Base-by-base conservation (phyloP, 2,888 invertebrate genomes). In the Copidosoma aretas region DNA sequence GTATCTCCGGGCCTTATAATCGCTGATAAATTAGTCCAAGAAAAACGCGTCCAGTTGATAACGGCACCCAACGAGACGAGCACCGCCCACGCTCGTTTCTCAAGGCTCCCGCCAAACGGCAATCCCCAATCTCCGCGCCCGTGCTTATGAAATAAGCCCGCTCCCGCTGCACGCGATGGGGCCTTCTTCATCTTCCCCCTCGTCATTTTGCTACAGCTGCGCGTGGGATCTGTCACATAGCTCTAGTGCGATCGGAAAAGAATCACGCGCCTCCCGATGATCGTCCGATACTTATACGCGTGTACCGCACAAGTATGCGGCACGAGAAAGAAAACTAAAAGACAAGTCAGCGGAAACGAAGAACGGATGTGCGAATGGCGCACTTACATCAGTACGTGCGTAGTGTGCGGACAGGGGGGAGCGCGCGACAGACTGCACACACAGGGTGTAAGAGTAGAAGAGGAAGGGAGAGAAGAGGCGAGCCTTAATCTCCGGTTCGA, bases 401-500 rank as follows among this genome's bases (percentile, higher is more conserved):
- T 46, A 17, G 8, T 46, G 12, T 14, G 43, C 12, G 15, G 17
- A 46, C 43, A 46, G 12, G 15, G 14, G 43, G 32, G 32, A 32
- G 32, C 32, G 8, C 8, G 32, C 32, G 8, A 32, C 32, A 32
- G 32, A 32, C 32, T 8, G 32, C 32, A 32, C 32, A 32, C 32
- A 32, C 32, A 32, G 32, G 32, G 32, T 32, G n/a, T n/a, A n/a
- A 15, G 12, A 17, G 43, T 12, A 46, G 43, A 17, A 46, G 43
- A 8, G 43, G 43, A 17, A 39, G 58, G 39, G 22, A 24, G 25
- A 39, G 21, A 53, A 54, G 21, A 41, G 32, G 32, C 41, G 66
- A 71, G 56, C 65, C 71, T 73, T 73, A 75, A 73, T 74, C 74
- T 73, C 72, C 71, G 68, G 68, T 71, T 73, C 72, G 74, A 74